Evolutionary conservation across 2,113 vertebrate species (phyloP).

Genomic region (Lanius ludovicianus): DNA sequence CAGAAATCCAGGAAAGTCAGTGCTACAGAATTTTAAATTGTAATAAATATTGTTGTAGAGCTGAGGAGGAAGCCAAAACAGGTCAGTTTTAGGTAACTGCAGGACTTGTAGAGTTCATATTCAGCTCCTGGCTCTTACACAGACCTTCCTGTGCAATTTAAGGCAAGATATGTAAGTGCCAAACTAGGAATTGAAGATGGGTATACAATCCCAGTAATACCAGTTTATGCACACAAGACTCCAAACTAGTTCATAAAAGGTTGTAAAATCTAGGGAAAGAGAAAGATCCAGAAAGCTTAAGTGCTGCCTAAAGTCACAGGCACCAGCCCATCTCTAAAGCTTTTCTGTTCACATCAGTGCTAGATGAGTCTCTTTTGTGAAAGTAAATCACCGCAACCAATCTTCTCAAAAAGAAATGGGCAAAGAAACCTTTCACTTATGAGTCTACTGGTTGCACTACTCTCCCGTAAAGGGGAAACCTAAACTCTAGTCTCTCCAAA

Average conservation of each 20-base stretch:
- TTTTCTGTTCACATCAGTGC: neutral
- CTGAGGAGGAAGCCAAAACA: neutral
- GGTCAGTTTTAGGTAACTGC: neutral
- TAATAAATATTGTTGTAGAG: neutral
- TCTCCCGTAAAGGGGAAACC: neutral
- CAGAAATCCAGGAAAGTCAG: neutral
- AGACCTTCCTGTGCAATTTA: neutral
- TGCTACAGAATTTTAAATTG: neutral
- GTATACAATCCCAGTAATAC: neutral
- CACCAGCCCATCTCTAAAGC: neutral
- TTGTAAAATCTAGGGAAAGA: neutral
- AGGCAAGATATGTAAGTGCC: neutral
- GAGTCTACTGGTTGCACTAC: neutral
- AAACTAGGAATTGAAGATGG: neutral
- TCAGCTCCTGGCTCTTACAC: neutral
- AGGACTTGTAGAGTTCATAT: neutral
- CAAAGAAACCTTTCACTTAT: neutral
- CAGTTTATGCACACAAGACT: neutral
- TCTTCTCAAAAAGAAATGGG: neutral
- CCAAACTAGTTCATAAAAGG: neutral
- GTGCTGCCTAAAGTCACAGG: neutral
- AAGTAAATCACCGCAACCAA: neutral
- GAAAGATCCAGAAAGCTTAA: neutral
- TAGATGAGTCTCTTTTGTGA: neutral
- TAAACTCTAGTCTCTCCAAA: neutral